phyloP scores from a whole-genome alignment of 2,797 vertebrate species.

The Eulemur coronatus region DNA sequence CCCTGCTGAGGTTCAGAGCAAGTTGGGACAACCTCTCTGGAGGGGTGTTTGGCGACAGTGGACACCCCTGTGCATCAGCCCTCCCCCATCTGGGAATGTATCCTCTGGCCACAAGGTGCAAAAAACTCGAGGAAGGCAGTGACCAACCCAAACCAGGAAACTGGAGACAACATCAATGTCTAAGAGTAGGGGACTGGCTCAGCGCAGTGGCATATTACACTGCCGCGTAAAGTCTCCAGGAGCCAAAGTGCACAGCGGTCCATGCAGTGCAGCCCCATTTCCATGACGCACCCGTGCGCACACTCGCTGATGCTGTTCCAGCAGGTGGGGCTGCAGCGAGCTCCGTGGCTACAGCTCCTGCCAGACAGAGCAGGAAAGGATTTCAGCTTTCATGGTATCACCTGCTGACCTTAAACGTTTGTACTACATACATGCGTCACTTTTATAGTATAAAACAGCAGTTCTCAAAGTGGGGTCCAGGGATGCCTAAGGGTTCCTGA shows the following conservation, averaged over 20 bases:
- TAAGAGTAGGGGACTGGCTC: not conserved
- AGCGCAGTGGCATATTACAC: fast-evolving
- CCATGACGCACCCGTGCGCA: no score
- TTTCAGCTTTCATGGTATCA: not conserved
- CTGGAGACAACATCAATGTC: not conserved
- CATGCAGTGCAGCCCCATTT: no score
- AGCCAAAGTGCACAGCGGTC: not conserved
- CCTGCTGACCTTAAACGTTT: not conserved
- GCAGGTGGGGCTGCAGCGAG: not conserved
- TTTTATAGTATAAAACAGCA: not conserved
- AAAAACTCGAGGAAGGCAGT: not conserved
- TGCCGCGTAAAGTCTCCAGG: fast-evolving
- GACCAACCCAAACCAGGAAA: not conserved
- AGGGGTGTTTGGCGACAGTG: not conserved
- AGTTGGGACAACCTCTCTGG: not conserved
- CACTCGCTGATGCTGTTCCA: not conserved
- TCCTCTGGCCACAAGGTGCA: not conserved
- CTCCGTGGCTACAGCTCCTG: not conserved
- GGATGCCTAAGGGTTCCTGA: not conserved
- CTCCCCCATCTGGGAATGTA: not conserved
- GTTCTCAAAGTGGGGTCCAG: not conserved
- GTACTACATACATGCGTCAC: not conserved
- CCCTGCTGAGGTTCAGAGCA: not conserved
- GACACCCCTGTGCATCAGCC: not conserved
- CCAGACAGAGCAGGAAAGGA: no score